Conservation (phyloP, 2,113 vertebrate genomes). For the Ellobius talpinus region DNA sequence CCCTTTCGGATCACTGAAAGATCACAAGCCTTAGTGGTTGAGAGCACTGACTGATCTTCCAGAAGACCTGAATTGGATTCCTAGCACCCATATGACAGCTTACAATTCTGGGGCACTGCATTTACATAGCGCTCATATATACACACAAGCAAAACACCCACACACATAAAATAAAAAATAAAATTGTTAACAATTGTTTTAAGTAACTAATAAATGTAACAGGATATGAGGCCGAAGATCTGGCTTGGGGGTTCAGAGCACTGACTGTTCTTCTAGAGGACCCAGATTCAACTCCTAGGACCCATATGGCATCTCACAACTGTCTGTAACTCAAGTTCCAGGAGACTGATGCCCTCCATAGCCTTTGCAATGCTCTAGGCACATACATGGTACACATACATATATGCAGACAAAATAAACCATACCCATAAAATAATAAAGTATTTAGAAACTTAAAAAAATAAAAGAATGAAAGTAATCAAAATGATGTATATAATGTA, state of each 20-base stretch:
- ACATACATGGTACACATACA: not conserved
- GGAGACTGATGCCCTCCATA: not conserved
- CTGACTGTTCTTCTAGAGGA: not conserved
- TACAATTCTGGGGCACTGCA: not conserved
- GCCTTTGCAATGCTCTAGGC: not conserved
- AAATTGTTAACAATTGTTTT: conserved; percentile 19
- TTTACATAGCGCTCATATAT: not conserved
- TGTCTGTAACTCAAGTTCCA: not conserved
- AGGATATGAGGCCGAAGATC: not conserved
- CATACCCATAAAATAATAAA: not conserved
- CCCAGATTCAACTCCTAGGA: not conserved
- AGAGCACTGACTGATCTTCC: not conserved
- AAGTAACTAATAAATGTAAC: conserved; percentile 54
- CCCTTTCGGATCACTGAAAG: not conserved
- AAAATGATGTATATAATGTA: not conserved
- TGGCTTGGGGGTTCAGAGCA: not conserved
- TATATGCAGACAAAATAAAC: not conserved
- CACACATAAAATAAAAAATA: not conserved
- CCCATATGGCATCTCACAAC: not conserved
- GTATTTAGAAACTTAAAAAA: not conserved
- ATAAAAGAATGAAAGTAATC: conserved; percentile 33
- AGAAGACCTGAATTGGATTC: not conserved
- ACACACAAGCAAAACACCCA: not conserved
- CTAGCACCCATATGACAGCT: not conserved
- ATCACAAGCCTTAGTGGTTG: not conserved